A percentile compares a stretch with the other conserved stretches of the same genome.
Evolutionary conservation across 2,797 vertebrate genomes (phyloP).

Genomic region (Propithecus perrieri): DNA sequence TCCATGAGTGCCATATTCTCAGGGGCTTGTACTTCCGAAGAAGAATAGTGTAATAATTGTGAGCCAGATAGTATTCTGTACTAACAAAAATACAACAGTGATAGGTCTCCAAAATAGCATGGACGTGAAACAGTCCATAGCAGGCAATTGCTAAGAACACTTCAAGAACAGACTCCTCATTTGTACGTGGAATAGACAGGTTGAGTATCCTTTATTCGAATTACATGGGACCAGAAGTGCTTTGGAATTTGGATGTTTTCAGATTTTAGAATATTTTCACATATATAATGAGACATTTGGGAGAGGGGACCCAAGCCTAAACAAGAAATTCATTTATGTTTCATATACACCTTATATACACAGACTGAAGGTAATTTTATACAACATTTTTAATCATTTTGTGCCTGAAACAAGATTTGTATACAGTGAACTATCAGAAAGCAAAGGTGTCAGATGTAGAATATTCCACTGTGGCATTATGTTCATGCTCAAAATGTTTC

Average conservation of each 20-base stretch:
- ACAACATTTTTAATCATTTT: neutral
- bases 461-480: neutral
- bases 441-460: neutral
- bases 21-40: neutral
- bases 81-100: neutral
- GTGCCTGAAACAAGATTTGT: neutral
- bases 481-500: neutral
- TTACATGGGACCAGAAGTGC: neutral
- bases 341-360: neutral
- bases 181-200: neutral
- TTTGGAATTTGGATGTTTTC: neutral
- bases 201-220: neutral
- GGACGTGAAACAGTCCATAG: neutral
- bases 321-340: neutral
- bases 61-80: neutral
- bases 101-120: neutral
- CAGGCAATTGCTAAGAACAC: neutral
- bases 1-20: neutral
- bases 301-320: neutral
- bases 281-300: neutral
- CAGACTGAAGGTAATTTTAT: neutral
- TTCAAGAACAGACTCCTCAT: neutral
- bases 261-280: neutral
- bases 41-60: neutral
- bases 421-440: neutral